Evolutionary conservation across 2,888 invertebrate genomes (phyloP), one percentile per base, ranked within the genome.

Genomic region (Laothoe populi): DNA sequence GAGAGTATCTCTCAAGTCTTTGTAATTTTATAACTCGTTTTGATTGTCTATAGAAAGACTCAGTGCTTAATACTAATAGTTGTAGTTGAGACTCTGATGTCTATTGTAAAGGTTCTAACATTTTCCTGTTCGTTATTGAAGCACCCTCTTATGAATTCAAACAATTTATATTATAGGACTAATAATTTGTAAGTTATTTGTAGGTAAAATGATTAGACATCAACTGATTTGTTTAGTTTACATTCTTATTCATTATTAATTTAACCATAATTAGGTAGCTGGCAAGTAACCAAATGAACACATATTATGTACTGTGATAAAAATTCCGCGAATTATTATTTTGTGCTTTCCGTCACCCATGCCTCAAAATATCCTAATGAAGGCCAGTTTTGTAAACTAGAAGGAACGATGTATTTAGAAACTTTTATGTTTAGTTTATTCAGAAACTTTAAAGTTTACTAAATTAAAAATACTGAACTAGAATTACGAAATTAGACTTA

Each of bases 21-120:
- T 82, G 80, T 84, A 81, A 85, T 83, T 81, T 78, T 81, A 77
- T 83, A 79, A 83, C 77, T 81, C 75, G 74, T 83, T 86, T 80
- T 79, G 82, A 84, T 84, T 84, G 82, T 84, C 71, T 73, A 70
- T 77, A 77, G 75, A 79, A 78, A 74, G 78, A 74, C 71, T 70
- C 57, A 60, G 64, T 53, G 66, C 62, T 66, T 68, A 68, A 70
- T 67, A 72, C 73, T 71, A 71, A 74, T n/a, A n/a, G n/a, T 75
- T 83, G 81, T 74, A 79, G 82, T 83, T 65, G 70, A 73, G 65
- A 70, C 69, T 74, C 64, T 59, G 67, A 73, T 77, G 74, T 74
- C 72, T 71, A 70, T 72, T 73, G 67, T 67, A 59, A 64, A 75
- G 77, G 73, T 79, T 74, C 69, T 68, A 69, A 75, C 78, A 78